Percentiles rank a stretch among this genome's conserved stretches.
phyloP scores from a whole-genome alignment of 92 coral and sea anemone species.

The Virgularia gustaviana region DNA sequence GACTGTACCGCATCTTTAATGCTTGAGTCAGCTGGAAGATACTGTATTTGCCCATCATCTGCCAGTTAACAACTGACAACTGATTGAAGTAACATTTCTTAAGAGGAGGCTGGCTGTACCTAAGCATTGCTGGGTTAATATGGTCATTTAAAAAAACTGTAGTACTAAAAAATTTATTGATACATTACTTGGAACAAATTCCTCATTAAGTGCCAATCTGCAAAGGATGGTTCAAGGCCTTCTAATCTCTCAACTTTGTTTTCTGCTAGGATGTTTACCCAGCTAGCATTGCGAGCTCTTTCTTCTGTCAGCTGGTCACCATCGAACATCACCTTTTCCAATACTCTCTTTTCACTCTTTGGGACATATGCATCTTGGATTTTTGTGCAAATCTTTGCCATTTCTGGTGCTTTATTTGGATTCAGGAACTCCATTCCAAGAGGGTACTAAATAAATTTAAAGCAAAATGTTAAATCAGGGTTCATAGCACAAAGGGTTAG shows the following conservation, averaged over 20 bases:
- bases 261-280: slow-evolving; percentile 52
- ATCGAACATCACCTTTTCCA: slow-evolving; percentile 43
- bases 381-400: slow-evolving; percentile 14
- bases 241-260: slow-evolving; percentile 29
- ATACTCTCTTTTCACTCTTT: slow-evolving; percentile 8
- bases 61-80: too few species aligned
- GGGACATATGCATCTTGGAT: slow-evolving; percentile 29
- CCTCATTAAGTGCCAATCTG: slow-evolving; percentile 54
- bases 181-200: too few species aligned
- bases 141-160: too few species aligned
- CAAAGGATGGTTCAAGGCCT: slow-evolving; percentile 52
- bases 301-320: slow-evolving; percentile 59
- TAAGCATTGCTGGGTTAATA: too few species aligned
- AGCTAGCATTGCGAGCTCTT: slow-evolving; percentile 52
- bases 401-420: slow-evolving; percentile 31
- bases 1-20: too few species aligned
- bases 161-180: too few species aligned
- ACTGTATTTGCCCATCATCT: too few species aligned
- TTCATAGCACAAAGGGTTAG: not conserved
- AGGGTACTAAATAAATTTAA: slow-evolving; percentile 26
- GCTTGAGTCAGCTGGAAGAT: too few species aligned
- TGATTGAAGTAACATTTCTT: too few species aligned
- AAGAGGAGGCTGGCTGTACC: too few species aligned
- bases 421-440: slow-evolving; percentile 28
- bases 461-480: not conserved